phyloP scores from a whole-genome alignment of 2,797 vertebrate genomes.

The Cheirogaleus major region DNA sequence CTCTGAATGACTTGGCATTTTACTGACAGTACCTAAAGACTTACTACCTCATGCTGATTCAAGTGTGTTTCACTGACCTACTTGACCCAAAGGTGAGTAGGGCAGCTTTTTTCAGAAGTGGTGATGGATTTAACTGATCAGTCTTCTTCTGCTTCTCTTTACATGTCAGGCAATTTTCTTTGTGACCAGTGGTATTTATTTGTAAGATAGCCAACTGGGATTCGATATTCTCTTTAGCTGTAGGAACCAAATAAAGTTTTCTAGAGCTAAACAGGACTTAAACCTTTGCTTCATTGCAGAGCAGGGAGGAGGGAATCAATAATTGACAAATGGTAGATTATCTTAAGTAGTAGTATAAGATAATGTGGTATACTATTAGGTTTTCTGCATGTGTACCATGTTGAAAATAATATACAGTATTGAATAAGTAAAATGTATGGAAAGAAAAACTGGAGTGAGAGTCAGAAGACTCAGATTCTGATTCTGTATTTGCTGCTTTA shows the following conservation, averaged over 20 bases:
- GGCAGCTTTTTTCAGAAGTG: not conserved
- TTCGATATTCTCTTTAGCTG: not conserved
- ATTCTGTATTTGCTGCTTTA: not conserved
- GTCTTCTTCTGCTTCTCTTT: not conserved
- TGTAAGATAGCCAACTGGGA: not conserved
- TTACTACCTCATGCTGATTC: not conserved
- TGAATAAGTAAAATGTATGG: not conserved
- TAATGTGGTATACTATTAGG: not conserved
- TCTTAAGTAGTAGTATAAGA: not conserved
- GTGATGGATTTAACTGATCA: not conserved
- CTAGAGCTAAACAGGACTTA: not conserved
- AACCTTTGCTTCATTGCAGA: not conserved
- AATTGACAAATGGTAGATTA: not conserved
- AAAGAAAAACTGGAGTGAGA: conserved; percentile 5
- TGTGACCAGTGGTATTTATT: not conserved
- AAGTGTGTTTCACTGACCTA: not conserved
- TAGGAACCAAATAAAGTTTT: not conserved
- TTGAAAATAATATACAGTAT: not conserved
- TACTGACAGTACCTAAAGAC: not conserved
- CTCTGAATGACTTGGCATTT: not conserved
- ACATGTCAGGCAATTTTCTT: not conserved
- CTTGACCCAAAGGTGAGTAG: not conserved
- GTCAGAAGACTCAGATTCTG: not conserved
- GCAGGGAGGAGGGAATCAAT: not conserved
- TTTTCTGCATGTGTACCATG: not conserved